A percentile compares a stretch with the other conserved stretches of the same genome.
These are phyloP conservation scores for Heliothis subflexa DNA, from an alignment of 1,140 invertebrate genomes.

Conservation along the genomic window DNA sequence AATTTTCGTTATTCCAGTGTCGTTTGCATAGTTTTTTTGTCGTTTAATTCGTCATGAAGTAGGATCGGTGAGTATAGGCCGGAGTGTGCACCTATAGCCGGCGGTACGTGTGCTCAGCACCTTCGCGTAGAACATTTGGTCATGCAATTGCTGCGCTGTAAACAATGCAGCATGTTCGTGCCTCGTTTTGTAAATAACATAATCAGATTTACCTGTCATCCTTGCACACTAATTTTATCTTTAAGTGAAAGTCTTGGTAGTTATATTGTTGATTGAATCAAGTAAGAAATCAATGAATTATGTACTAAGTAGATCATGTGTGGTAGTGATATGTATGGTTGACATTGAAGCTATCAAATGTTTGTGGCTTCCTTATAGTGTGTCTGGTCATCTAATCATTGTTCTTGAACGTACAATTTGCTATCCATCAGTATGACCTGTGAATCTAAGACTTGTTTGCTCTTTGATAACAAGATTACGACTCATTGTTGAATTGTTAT, in stretches of 20 bases:
- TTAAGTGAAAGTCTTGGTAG: constrained; percentile 30
- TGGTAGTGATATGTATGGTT: constrained; percentile 9
- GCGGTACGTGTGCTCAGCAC: constrained; percentile 23
- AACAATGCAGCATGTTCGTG: constrained; percentile 74
- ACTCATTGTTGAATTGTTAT: not conserved
- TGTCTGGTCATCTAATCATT: constrained; percentile 19
- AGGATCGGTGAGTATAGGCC: not conserved
- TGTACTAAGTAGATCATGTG: not conserved
- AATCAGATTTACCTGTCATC: constrained; percentile 31
- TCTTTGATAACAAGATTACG: constrained; percentile 6
- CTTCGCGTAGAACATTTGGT: constrained; percentile 42
- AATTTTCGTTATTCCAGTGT: constrained; percentile 68
- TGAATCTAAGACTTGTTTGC: not conserved
- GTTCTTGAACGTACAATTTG: not conserved
- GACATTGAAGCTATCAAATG: constrained; percentile 7
- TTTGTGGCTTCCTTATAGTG: constrained; percentile 30
- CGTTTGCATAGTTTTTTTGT: constrained; percentile 66
- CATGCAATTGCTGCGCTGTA: constrained; percentile 61
- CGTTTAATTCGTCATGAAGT: constrained; percentile 57
- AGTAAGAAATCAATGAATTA: constrained; percentile 10
- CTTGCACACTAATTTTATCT: constrained; percentile 24
- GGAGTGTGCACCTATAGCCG: constrained; percentile 6
- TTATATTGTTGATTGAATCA: not conserved
- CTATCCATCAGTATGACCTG: not conserved
- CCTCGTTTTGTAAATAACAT: constrained; percentile 68